Base-by-base conservation (phyloP, 2,113 vertebrate species). In the Cacatua alba region DNA sequence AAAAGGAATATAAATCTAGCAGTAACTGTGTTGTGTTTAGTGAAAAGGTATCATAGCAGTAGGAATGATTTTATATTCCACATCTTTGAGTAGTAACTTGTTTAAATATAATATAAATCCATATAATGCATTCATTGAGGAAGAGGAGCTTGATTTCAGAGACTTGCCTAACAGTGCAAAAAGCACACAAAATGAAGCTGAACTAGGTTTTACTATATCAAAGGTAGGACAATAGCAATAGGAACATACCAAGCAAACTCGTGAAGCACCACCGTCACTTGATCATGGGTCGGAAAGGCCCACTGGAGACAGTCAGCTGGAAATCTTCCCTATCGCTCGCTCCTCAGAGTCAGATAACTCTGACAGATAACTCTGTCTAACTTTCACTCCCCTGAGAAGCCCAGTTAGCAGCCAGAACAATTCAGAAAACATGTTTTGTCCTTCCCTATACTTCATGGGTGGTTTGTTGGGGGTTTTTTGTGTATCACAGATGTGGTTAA, bases 301-400 rank as follows among this genome's bases (percentile, higher is more conserved):
- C 2, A 2, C 7, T 9, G 37, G 53, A 80, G 37, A 76, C 14
- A 86, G 68, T 48, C 76, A 86, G 55, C 69, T 90, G 95, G 91
- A 95, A 93, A 55, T 49, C 67, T 91, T 93, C 74, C 41, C n/a
- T 81, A 8, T 64, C 0, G 0, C 57, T 86, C 19, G 4, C 26
- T 81, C 65, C 65, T 95, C 2, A 2, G 67, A 82, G 67, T 57
- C 82, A 82, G 86, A 81, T 65, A 86, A 53, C 41, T 59, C 80
- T 92, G 92, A 82, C 49, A 53, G 87, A 90, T 92, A 74, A 88
- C 86, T 53, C 65, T 64, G 59, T 21, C 85, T 84, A 49, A 82
- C 84, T 86, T 95, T 84, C 55, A 35, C 62, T 94, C 72, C 71
- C 41, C 4, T 26, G 74, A 94, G 90, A 74, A 92, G 53, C 41